A percentile compares a stretch with the other conserved stretches of the same genome.
These are phyloP conservation scores for Dendrocincla tyrannina DNA, from an alignment of 2,797 vertebrate genomes.

Conservation along the genomic window DNA sequence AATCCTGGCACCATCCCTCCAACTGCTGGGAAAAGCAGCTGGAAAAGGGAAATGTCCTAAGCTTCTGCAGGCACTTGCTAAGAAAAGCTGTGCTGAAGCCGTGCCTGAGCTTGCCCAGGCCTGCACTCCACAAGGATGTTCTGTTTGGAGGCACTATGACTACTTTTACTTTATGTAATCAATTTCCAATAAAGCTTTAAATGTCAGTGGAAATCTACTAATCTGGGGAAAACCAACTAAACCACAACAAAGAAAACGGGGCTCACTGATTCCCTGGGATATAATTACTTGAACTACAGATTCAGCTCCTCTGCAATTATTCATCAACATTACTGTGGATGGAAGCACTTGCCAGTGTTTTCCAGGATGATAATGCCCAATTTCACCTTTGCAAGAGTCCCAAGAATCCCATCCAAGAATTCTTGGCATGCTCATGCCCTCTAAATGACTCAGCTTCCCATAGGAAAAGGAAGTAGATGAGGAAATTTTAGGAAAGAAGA, in stretches of 20 bases:
- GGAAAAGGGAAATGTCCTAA: not conserved
- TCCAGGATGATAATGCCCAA: not conserved
- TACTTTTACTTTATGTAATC: not conserved
- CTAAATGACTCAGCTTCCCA: not conserved
- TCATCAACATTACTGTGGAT: not conserved
- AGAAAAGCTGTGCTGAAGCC: not conserved
- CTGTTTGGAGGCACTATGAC: not conserved
- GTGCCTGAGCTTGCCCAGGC: not conserved
- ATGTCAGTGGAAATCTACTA: not conserved
- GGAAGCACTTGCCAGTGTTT: not conserved
- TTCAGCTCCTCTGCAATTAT: not conserved
- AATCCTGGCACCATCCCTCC: not conserved
- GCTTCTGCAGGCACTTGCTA: not conserved
- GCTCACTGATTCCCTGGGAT: not conserved
- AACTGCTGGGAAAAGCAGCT: not conserved
- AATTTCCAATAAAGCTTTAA: not conserved
- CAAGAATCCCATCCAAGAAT: not conserved
- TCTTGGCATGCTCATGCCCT: not conserved
- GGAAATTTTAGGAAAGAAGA: slow-evolving; percentile 5
- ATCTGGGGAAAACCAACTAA: not conserved
- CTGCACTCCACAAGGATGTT: not conserved
- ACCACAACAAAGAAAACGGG: not conserved
- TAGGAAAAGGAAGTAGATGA: not conserved
- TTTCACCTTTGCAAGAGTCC: not conserved
- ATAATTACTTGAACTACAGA: not conserved